Evolutionary conservation across 1,140 invertebrate genomes (phyloP).

Genomic region (Carposina sasakii): DNA sequence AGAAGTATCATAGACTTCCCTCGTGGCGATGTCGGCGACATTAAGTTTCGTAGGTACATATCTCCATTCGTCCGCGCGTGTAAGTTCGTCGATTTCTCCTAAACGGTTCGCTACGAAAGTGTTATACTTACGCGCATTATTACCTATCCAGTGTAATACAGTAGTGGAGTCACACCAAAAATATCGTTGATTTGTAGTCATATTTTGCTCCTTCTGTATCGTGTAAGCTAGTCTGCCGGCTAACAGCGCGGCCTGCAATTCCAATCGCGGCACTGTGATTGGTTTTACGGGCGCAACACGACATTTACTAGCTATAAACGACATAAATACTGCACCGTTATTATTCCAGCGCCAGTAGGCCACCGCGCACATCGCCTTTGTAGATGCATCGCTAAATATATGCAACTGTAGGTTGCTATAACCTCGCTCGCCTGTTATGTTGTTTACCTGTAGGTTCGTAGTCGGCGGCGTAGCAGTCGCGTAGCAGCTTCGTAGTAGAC

Average conservation of each 20-base stretch:
- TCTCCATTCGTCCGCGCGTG: slow-evolving; percentile 27
- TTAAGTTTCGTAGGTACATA: slow-evolving; percentile 37
- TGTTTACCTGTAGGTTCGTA: too few relatives aligned
- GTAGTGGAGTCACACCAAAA: slow-evolving; percentile 39
- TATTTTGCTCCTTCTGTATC: slow-evolving; percentile 12
- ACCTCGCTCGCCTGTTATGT: background rate
- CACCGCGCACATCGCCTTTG: slow-evolving; percentile 16
- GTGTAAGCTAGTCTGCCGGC: slow-evolving; percentile 11
- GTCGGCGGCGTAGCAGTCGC: too few relatives aligned
- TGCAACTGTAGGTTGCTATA: slow-evolving; percentile 12
- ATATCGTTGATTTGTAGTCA: background rate
- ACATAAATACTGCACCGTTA: too few relatives aligned
- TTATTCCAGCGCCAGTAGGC: too few relatives aligned
- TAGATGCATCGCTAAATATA: slow-evolving; percentile 22
- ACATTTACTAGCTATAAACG: slow-evolving; percentile 25
- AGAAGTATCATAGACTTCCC: too few relatives aligned
- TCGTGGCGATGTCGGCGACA: slow-evolving; percentile 35
- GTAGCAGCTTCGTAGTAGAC: background rate
- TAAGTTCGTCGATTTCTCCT: slow-evolving; percentile 36
- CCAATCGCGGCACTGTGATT: slow-evolving; percentile 9
- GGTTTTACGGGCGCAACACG: slow-evolving; percentile 22
- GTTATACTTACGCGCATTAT: slow-evolving; percentile 28
- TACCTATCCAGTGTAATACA: slow-evolving; percentile 35
- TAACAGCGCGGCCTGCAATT: slow-evolving; percentile 15
- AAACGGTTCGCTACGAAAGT: slow-evolving; percentile 31